phyloP scores from a whole-genome alignment of 2,113 vertebrate species.

The Corydoras maculifer region DNA sequence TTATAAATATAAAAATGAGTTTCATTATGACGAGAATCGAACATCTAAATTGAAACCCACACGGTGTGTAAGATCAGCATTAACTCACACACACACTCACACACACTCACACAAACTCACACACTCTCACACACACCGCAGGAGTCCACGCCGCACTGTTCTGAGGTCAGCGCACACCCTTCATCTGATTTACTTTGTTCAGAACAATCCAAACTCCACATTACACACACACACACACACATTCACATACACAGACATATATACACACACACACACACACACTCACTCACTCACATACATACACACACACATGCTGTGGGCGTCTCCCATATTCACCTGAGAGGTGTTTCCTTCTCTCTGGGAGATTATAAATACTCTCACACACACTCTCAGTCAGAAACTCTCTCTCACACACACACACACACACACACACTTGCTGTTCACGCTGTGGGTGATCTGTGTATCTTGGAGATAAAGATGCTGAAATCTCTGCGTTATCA shows the following conservation, averaged over 20 bases:
- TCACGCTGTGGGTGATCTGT: slow-evolving; percentile 2
- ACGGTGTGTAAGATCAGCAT: neutral
- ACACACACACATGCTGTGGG: slow-evolving; percentile 12
- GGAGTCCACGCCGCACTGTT: neutral
- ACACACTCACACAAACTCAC: neutral
- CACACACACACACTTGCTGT: neutral
- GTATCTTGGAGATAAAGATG: slow-evolving; percentile 7
- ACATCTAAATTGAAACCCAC: neutral
- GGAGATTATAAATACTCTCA: slow-evolving; percentile 11
- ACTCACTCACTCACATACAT: neutral
- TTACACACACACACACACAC: neutral
- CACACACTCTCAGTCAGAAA: neutral
- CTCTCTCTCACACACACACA: slow-evolving; percentile 8
- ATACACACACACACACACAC: neutral
- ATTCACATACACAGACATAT: neutral
- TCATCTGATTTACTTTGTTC: no score
- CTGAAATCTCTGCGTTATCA: slow-evolving; percentile 25
- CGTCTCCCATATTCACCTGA: slow-evolving; percentile 29
- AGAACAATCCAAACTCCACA: no score
- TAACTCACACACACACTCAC: neutral
- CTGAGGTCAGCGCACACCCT: no score
- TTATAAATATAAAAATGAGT: no score
- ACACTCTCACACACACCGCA: neutral
- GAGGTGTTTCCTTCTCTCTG: slow-evolving; percentile 36
- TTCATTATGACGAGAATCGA: no score